Conservation (phyloP, 1,140 invertebrate genomes). For the Scaptomyza graminum region DNA sequence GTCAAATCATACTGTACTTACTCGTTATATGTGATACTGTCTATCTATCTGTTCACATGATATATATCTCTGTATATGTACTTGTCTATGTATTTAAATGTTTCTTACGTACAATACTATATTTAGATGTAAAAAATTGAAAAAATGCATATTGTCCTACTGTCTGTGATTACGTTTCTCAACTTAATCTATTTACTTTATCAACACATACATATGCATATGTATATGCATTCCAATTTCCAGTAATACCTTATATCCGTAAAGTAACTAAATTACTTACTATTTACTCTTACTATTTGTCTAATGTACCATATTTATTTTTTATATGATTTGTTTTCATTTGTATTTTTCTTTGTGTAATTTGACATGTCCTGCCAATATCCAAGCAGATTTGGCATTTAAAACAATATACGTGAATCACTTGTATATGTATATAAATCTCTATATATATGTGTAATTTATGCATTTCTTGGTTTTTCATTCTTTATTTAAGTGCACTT, state of each 20-base stretch:
- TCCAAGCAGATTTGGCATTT: slow-evolving; percentile 2
- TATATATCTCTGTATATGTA: background rate
- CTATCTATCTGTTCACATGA: background rate
- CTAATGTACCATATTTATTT: background rate
- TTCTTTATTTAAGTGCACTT: slow-evolving; percentile 35
- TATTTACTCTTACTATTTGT: slow-evolving; percentile 32
- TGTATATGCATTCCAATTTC: slow-evolving; percentile 22
- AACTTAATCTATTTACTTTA: slow-evolving; percentile 30
- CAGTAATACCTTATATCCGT: slow-evolving; percentile 11
- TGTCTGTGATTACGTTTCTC: background rate
- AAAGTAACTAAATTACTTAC: slow-evolving; percentile 35
- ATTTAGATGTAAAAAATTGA: slow-evolving; percentile 13
- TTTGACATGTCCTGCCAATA: background rate
- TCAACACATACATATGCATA: slow-evolving; percentile 29
- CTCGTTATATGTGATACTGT: no score
- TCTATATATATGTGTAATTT: slow-evolving; percentile 10
- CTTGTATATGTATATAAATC: slow-evolving; percentile 1
- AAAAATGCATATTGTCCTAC: slow-evolving; percentile 14
- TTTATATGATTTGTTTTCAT: background rate
- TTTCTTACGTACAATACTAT: slow-evolving; percentile 47
- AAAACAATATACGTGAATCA: slow-evolving; percentile 2
- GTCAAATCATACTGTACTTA: slow-evolving; percentile 2
- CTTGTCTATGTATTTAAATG: slow-evolving; percentile 25
- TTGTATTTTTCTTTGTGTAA: background rate
- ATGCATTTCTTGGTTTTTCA: no score